Conservation (phyloP, 1,140 invertebrate genomes). For the Cylas formicarius region DNA sequence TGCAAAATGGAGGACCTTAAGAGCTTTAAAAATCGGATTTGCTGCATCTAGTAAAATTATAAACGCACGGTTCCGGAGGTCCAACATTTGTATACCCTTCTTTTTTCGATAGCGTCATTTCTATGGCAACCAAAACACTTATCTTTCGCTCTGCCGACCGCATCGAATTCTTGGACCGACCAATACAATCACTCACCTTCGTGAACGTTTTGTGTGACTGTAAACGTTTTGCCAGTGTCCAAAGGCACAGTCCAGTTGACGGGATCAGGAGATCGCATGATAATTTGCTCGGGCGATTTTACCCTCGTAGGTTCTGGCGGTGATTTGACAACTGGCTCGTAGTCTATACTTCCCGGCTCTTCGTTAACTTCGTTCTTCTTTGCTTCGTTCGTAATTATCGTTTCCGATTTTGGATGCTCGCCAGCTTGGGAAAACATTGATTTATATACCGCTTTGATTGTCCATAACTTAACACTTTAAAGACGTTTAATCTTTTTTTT, state of each 20-base stretch:
- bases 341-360: constrained; percentile 41
- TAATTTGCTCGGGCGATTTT: constrained; percentile 86
- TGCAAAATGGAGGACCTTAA: no score
- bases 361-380: constrained; percentile 46
- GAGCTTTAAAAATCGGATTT: no score
- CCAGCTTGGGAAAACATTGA: constrained; percentile 18
- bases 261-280: constrained; percentile 82
- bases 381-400: constrained; percentile 21
- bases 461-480: no score
- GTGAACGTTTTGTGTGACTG: constrained; percentile 83
- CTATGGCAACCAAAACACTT: no score
- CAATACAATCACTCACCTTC: constrained; percentile 55
- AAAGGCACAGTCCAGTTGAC: constrained; percentile 92
- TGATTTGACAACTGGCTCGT: constrained; percentile 74
- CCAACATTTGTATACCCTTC: no score
- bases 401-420: constrained; percentile 29
- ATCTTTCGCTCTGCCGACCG: no score
- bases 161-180: no score
- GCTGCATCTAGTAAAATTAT: no score
- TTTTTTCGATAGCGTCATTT: no score
- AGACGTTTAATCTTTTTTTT: background rate
- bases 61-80: no score
- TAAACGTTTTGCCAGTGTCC: constrained; percentile 87
- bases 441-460: background rate
- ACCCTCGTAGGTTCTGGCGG: constrained; percentile 85